Percentiles rank a stretch among this genome's conserved stretches.
These are phyloP conservation scores for Geotrupes spiniger DNA, from an alignment of 2,888 invertebrate genomes.

Conservation along the genomic window DNA sequence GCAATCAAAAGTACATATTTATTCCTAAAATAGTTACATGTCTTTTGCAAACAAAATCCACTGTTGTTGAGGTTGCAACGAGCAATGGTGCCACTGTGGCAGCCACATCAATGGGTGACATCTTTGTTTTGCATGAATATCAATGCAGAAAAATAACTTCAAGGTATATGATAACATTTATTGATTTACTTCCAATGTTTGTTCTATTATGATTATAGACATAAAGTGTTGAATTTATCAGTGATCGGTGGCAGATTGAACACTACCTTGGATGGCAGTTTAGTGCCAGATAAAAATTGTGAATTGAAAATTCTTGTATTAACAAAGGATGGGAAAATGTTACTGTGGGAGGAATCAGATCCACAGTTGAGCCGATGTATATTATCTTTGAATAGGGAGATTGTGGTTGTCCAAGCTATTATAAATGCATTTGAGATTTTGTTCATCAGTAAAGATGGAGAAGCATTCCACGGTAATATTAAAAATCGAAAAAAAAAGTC, in stretches of 20 bases:
- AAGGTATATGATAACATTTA: slow-evolving; percentile 44
- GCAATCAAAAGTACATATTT: slow-evolving; percentile 48
- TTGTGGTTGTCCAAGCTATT: slow-evolving; percentile 57
- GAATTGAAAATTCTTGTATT: slow-evolving; percentile 63
- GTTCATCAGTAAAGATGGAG: slow-evolving; percentile 65
- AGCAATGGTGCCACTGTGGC: slow-evolving; percentile 69
- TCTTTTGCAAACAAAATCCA: slow-evolving; percentile 35
- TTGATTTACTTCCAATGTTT: too few relatives aligned
- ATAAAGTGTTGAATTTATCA: slow-evolving; percentile 12
- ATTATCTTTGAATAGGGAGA: slow-evolving; percentile 60
- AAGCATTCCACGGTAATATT: slow-evolving; percentile 62
- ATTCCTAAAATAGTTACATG: slow-evolving; percentile 52
- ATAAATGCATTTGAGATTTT: slow-evolving; percentile 60
- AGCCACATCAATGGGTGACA: slow-evolving; percentile 63
- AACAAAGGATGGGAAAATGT: slow-evolving; percentile 61
- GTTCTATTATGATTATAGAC: slow-evolving; percentile 14
- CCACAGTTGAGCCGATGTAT: slow-evolving; percentile 60
- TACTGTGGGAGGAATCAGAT: slow-evolving; percentile 65
- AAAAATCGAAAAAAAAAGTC: slow-evolving; percentile 50
- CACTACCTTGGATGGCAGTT: slow-evolving; percentile 44
- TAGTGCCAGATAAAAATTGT: slow-evolving; percentile 38
- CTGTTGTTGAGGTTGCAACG: slow-evolving; percentile 51
- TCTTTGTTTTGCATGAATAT: slow-evolving; percentile 68
- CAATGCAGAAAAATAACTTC: slow-evolving; percentile 68
- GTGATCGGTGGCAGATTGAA: slow-evolving; percentile 57